Conservation (phyloP, 1,140 invertebrate species). For the Tachypleus tridentatus region DNA sequence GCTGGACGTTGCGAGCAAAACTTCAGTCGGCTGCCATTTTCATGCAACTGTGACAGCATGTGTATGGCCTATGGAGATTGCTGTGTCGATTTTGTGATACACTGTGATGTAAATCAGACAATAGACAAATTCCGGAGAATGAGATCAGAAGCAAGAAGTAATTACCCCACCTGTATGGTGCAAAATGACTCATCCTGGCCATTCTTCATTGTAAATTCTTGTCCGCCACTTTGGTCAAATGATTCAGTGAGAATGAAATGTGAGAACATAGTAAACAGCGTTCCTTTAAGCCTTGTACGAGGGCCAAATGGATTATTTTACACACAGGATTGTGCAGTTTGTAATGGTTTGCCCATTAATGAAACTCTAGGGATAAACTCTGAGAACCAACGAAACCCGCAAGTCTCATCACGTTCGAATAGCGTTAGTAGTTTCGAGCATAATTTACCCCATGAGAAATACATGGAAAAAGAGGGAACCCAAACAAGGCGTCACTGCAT, state of each 20-base stretch:
- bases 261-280: background rate
- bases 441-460: too few species aligned
- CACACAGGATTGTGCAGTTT: too few species aligned
- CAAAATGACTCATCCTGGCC: background rate
- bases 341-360: too few species aligned
- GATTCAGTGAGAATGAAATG: conserved; percentile 1
- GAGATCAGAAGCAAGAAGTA: too few species aligned
- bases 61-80: conserved; percentile 12
- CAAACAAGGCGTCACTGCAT: too few species aligned
- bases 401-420: too few species aligned
- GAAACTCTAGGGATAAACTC: too few species aligned
- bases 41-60: conserved; percentile 11
- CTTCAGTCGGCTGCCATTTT: conserved; percentile 1
- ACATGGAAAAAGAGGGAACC: too few species aligned
- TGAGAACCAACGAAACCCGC: too few species aligned
- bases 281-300: conserved; percentile 1
- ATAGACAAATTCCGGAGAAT: too few species aligned
- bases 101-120: background rate
- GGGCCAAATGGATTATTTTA: too few species aligned
- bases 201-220: conserved; percentile 4
- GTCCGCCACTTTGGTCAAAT: conserved; percentile 1
- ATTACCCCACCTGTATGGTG: background rate
- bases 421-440: too few species aligned
- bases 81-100: conserved; percentile 7
- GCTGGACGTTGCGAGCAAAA: conserved; percentile 6